These are phyloP conservation scores for Dermatemys mawii DNA, from an alignment of 2,113 vertebrate genomes.

Conservation along the genomic window DNA sequence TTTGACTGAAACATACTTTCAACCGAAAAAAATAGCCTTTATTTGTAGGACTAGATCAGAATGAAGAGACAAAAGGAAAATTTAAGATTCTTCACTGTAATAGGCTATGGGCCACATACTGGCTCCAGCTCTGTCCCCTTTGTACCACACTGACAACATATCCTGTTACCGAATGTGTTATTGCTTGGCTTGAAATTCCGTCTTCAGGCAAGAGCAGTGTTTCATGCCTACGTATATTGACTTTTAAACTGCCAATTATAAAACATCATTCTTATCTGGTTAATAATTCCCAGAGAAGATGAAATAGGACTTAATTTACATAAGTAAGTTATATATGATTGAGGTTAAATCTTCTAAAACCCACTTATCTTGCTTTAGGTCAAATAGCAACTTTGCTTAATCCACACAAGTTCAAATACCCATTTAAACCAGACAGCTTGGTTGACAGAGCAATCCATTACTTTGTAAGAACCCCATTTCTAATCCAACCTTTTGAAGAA, in stretches of 20 bases:
- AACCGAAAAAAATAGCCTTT: not conserved
- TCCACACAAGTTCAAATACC: not conserved
- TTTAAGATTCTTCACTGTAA: not conserved
- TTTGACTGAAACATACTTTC: not conserved
- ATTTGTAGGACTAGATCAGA: not conserved
- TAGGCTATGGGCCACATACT: not conserved
- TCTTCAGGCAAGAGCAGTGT: not conserved
- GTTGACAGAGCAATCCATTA: constrained; percentile 20
- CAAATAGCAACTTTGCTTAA: not conserved
- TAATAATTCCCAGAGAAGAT: not conserved
- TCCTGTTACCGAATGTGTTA: not conserved
- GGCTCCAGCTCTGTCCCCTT: not conserved
- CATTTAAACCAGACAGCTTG: not conserved
- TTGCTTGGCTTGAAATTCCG: not conserved
- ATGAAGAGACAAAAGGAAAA: not conserved
- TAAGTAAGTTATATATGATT: not conserved
- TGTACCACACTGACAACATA: not conserved
- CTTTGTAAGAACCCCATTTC: not conserved
- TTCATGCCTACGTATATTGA: not conserved
- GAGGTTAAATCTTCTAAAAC: not conserved
- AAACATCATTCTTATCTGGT: not conserved
- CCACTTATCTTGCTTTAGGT: not conserved
- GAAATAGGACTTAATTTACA: not conserved
- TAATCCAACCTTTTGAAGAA: not conserved
- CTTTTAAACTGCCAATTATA: not conserved